Evolutionary conservation across 2,113 vertebrate species (phyloP).

Genomic region (Talpa occidentalis): DNA sequence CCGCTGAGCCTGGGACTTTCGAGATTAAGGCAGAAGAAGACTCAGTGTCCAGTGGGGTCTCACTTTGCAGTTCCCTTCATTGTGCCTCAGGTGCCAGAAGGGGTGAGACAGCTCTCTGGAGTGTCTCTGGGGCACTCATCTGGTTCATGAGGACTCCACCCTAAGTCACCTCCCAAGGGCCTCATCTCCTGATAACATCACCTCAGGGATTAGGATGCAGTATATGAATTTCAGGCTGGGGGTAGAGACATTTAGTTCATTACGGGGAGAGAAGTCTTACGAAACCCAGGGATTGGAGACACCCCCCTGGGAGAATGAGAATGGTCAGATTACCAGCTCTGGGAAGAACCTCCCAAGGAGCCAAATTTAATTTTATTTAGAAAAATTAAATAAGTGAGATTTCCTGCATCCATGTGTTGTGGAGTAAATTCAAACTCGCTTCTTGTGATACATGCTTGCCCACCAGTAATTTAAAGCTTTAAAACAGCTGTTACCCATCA

Average conservation of each 20-base stretch:
- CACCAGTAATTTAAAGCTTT: constrained; percentile 39
- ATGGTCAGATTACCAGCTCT: constrained; percentile 28
- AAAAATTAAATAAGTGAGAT: constrained; percentile 64
- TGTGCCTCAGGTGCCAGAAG: neutral
- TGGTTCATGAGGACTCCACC: neutral
- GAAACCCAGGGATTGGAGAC: neutral
- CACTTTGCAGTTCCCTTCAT: neutral
- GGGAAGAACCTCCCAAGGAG: neutral
- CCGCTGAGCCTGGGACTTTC: neutral
- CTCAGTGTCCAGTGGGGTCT: neutral
- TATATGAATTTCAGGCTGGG: neutral
- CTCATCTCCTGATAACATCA: neutral
- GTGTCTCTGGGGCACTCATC: neutral
- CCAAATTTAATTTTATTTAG: constrained; percentile 43
- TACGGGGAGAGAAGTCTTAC: neutral
- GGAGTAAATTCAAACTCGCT: constrained; percentile 37
- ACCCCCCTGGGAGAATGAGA: neutral
- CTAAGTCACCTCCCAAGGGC: neutral
- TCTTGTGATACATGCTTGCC: constrained; percentile 27
- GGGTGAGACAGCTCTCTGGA: neutral
- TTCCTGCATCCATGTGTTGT: neutral
- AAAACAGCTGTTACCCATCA: constrained; percentile 49
- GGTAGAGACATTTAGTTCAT: neutral
- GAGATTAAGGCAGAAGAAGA: neutral
- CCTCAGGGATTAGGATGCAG: neutral